Base-by-base conservation (phyloP, 2,113 vertebrate species). In the Patagioenas fasciata region DNA sequence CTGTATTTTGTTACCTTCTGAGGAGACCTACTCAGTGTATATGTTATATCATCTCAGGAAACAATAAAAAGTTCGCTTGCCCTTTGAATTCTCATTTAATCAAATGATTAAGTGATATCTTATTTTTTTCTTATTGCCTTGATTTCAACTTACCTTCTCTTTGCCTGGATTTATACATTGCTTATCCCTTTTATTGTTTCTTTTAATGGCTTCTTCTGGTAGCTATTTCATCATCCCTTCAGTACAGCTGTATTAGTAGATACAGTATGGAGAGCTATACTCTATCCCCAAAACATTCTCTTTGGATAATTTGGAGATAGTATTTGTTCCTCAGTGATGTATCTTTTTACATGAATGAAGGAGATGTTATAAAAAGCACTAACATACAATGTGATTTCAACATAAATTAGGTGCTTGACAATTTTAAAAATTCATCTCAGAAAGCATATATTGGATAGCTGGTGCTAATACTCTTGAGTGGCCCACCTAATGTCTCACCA, bases 71-170 rank as follows among this genome's bases (percentile, higher is more conserved):
- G 31, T 65, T 92, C 11, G 50, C 88, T 82, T 81, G 28, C 5
- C 61, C 47, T 62, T 77, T 89, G 84, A 58, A 96, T 91, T 91
- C 11, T 73, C 62, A 82, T 88, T 93, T 85, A 85, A 66, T 73
- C 0, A 0, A 88, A 85, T 62, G 21, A 85, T 77, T 77, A 85
- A 89, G 29, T 82, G 15, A 13, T 84, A 2, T 42, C 42, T 42
- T 42, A 8, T 87, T 65, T 79, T 82, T 65, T 79, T 58, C 25
- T 83, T 58, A 34, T 56, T 91, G 47, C 10, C 28, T 81, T 42
- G n/a, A 70, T 91, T 92, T 82, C 47, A 77, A 56, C 80, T 82
- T 83, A 53, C 13, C 50, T 65, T 65, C 56, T 83, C 51, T 96
- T 73, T 80, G 42, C 62, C 47, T 29, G 38, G 36, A 72, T 93